These are phyloP conservation scores for Chrysodeixis includens DNA, from an alignment of 2,888 invertebrate species.

Conservation along the genomic window DNA sequence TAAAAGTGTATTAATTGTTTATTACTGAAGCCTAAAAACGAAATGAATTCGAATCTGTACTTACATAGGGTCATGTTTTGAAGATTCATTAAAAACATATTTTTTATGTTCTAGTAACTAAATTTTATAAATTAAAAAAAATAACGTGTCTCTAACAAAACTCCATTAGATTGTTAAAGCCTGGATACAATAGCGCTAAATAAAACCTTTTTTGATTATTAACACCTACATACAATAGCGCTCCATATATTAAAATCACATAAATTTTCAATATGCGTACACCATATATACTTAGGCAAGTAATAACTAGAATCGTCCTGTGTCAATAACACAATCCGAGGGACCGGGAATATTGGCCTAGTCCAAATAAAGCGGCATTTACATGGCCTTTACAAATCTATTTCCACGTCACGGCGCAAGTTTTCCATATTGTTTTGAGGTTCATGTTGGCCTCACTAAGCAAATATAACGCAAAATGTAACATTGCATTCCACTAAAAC, in stretches of 20 bases:
- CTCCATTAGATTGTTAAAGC: too few relatives aligned
- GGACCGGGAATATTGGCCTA: not conserved
- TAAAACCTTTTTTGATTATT: too few relatives aligned
- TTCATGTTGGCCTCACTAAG: constrained; percentile 29
- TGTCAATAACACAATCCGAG: not conserved
- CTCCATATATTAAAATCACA: too few relatives aligned
- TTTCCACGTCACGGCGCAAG: constrained; percentile 21
- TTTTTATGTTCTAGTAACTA: too few relatives aligned
- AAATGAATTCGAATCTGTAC: too few relatives aligned
- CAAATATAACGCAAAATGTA: constrained; percentile 39
- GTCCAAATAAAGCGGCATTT: not conserved
- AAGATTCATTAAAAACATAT: too few relatives aligned
- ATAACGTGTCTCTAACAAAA: not conserved
- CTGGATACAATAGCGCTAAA: too few relatives aligned
- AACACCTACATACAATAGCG: too few relatives aligned
- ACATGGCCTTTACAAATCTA: constrained; percentile 11
- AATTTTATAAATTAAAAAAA: too few relatives aligned
- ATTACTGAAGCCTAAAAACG: too few relatives aligned
- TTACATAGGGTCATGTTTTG: too few relatives aligned
- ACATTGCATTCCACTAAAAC: constrained; percentile 31
- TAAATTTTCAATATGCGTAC: not conserved
- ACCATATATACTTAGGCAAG: not conserved
- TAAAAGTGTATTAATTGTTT: not conserved
- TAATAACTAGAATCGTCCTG: not conserved
- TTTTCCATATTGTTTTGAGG: constrained; percentile 20